Base-by-base conservation (phyloP, 2,797 vertebrate species). In the Scleropages formosus region DNA sequence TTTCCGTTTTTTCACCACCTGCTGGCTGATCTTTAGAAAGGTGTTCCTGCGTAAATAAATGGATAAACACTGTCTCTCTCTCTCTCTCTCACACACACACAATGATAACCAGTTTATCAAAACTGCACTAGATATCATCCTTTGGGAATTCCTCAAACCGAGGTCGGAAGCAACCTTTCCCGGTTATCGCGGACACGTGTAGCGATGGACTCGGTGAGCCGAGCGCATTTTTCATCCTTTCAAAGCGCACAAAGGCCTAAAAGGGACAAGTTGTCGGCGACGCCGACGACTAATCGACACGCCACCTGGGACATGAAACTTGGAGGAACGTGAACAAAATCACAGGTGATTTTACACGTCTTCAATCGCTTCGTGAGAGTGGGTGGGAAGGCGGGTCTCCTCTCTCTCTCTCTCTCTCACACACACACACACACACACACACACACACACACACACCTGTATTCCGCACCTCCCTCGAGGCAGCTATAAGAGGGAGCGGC, bases 331-430 rank as follows among this genome's bases (percentile, higher is more conserved):
- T 31, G 72, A 27, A 46, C 39, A 44, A 62, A 70, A 70, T 70
- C 56, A 60, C 65, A 47, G 71, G 63, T 73, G 68, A 64, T 60
- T 76, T 76, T 76, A 65, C 74, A 75, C 62, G 46, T 67, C 20
- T 59, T 63, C 70, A 62, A 46, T 24, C 61, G 64, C 60, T 49
- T 49, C 60, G 75, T 53, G 27, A 44, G n/a, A 72, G 60, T 15
- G 49, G 20, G 51, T 26, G 62, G 49, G 63, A 58, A 66, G 27
- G n/a, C 16, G 15, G 64, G 51, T 18, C 27, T 0, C 46, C 65
- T 51, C n/a, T n/a, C n/a, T n/a, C n/a, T n/a, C n/a, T n/a, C n/a
- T n/a, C n/a, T n/a, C n/a, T 11, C 9, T 58, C 49, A 24, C 27
- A 58, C 73, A 75, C n/a, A n/a, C n/a, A n/a, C n/a, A n/a, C n/a